Evolutionary conservation across 2,113 vertebrate species (phyloP).

Genomic region (Nestor notabilis): DNA sequence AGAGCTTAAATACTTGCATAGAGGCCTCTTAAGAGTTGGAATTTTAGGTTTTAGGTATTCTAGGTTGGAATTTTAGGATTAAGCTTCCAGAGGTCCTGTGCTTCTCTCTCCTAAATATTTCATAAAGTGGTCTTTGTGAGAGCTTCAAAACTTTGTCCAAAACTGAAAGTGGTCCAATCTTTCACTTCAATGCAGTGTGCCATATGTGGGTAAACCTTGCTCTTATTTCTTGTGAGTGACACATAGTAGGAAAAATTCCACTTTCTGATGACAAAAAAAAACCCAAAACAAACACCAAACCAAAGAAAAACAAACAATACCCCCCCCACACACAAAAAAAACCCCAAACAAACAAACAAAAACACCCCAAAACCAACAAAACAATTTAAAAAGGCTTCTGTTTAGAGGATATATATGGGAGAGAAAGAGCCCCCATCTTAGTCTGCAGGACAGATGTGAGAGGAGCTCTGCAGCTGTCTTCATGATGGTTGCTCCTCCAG

Average conservation of each 20-base stretch:
- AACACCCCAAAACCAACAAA: background rate
- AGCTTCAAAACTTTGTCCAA: background rate
- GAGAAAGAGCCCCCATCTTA: background rate
- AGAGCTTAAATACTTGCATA: background rate
- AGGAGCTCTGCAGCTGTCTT: background rate
- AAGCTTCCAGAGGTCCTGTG: background rate
- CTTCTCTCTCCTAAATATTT: background rate
- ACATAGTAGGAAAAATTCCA: background rate
- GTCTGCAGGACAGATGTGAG: background rate
- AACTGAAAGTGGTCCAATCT: background rate
- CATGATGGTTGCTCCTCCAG: background rate
- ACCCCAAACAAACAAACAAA: background rate
- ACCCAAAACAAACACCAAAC: background rate
- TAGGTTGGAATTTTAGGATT: background rate
- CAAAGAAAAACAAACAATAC: background rate
- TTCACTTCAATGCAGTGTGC: background rate
- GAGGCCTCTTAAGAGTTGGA: background rate
- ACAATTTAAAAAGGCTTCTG: background rate
- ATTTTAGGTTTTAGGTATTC: background rate
- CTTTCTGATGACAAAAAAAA: background rate
- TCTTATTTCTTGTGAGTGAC: background rate
- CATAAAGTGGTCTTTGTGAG: background rate
- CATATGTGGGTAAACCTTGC: background rate
- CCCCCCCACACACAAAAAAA: no score
- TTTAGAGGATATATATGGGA: background rate